Evolutionary conservation across 2,888 invertebrate genomes (phyloP).

Genomic region (Agrypnus murinus): DNA sequence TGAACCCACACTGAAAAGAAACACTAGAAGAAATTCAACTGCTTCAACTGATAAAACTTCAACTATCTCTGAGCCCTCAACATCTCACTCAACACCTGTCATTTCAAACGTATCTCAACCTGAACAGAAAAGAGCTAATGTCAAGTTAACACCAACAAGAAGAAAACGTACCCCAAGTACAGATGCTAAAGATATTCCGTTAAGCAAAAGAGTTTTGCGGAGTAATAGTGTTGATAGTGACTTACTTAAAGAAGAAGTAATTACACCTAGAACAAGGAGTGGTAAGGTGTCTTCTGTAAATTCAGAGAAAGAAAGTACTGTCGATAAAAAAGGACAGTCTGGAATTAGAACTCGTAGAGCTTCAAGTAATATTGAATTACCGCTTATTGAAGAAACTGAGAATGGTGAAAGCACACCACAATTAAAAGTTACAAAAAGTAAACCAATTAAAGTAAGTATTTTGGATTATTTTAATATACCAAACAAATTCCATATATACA

Average conservation of each 20-base stretch:
- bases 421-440: background rate
- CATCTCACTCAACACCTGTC: background rate
- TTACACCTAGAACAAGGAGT: background rate
- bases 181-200: background rate
- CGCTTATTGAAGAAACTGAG: background rate
- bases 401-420: background rate
- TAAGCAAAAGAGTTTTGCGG: slow-evolving; percentile 25
- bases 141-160: slow-evolving; percentile 6
- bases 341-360: background rate
- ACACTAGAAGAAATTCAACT: background rate
- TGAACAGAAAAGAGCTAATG: background rate
- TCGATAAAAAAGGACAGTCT: background rate
- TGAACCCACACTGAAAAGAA: background rate
- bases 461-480: background rate
- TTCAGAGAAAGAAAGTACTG: background rate
- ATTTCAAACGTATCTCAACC: background rate
- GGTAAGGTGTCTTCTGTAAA: background rate
- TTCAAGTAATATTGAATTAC: background rate
- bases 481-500: background rate
- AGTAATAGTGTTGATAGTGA: slow-evolving; percentile 21
- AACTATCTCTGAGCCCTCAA: background rate
- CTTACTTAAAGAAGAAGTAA: background rate
- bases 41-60: too few relatives aligned
- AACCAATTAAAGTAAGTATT: background rate
- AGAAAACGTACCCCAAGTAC: slow-evolving; percentile 7